Conservation (phyloP, 37 sponge, comb jelly and placozoan genomes). For the Mnemiopsis leidyi region DNA sequence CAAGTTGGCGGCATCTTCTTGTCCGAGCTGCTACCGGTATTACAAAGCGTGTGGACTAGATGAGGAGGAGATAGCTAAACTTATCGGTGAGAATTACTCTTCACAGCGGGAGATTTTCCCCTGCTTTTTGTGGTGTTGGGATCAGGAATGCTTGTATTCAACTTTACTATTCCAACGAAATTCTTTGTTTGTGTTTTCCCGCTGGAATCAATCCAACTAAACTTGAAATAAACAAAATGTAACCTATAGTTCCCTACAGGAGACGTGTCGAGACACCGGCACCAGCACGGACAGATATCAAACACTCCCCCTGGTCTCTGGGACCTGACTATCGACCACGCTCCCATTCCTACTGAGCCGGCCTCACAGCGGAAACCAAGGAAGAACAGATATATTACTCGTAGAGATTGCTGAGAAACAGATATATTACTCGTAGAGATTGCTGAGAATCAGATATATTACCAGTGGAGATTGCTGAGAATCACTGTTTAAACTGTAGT, state of each 20-base stretch:
- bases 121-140: neutral
- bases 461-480: neutral
- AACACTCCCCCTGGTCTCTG: constrained; percentile 17
- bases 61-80: constrained; percentile 27
- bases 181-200: no score
- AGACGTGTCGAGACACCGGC: constrained; percentile 55
- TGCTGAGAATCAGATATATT: constrained; percentile 9
- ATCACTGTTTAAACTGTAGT: neutral
- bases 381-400: constrained; percentile 4
- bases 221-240: no score
- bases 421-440: neutral
- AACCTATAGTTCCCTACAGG: neutral
- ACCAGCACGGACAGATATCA: constrained; percentile 16
- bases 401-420: neutral
- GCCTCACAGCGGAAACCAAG: neutral
- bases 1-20: constrained; percentile 29
- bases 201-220: no score
- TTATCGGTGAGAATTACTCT: constrained; percentile 37
- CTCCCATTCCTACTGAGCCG: neutral
- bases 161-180: no score
- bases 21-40: constrained; percentile 29
- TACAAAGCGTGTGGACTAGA: constrained; percentile 43
- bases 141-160: neutral
- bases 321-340: neutral
- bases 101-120: neutral